Conservation (phyloP, 2,113 vertebrate genomes). For the Lophotis ruficrista region DNA sequence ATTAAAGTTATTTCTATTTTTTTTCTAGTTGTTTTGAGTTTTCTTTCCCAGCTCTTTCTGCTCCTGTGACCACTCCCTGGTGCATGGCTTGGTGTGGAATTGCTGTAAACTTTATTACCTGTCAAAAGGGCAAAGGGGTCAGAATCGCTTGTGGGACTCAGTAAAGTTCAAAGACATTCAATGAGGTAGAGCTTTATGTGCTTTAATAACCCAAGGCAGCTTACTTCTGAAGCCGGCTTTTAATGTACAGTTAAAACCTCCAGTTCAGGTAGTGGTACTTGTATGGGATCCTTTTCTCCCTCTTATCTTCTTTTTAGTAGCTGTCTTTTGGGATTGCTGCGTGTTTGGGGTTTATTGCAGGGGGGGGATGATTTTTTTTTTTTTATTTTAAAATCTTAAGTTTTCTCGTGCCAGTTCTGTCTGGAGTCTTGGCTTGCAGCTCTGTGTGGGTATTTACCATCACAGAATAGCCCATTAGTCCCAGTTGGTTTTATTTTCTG, state of each 20-base stretch:
- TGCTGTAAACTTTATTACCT: conserved; percentile 99
- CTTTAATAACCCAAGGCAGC: conserved; percentile 89
- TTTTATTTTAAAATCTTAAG: neutral
- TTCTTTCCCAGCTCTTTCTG: conserved; percentile 77
- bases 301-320: conserved; percentile 39
- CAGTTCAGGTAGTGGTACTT: conserved; percentile 62
- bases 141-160: conserved; percentile 91
- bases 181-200: conserved; percentile 87
- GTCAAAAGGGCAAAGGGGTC: conserved; percentile 95
- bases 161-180: conserved; percentile 98
- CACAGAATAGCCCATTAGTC: neutral
- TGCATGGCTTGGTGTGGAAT: conserved; percentile 97
- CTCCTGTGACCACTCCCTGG: conserved; percentile 84
- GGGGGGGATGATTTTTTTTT: neutral
- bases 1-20: conserved; percentile 59
- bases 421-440: neutral
- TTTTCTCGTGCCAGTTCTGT: conserved; percentile 14
- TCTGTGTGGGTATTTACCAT: neutral
- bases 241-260: conserved; percentile 81
- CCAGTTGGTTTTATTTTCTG: neutral
- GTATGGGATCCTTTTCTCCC: conserved; percentile 31
- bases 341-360: neutral
- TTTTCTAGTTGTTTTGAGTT: conserved; percentile 56
- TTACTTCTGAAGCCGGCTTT: conserved; percentile 83
- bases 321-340: neutral